Conservation (phyloP, 2,797 vertebrate species). For the Heterohyrax brucei region DNA sequence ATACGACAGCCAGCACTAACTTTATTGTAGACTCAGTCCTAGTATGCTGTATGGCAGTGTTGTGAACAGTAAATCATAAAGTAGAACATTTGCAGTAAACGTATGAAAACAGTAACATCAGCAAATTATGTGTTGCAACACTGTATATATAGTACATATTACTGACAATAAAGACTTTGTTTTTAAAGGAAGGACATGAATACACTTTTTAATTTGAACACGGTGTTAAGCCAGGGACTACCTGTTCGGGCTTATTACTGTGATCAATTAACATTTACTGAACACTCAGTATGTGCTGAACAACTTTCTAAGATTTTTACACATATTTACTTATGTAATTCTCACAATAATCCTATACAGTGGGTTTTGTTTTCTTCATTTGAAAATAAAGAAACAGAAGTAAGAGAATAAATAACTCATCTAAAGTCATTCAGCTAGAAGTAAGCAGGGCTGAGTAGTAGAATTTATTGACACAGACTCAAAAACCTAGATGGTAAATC, state of each 20-base stretch:
- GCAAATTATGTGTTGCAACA: background rate
- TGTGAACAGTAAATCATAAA: background rate
- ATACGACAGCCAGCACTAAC: too few relatives aligned
- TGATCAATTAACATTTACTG: constrained; percentile 33
- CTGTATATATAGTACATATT: background rate
- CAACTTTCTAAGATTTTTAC: constrained; percentile 24
- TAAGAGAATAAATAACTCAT: constrained; percentile 27
- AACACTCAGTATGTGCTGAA: background rate
- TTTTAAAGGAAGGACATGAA: too few relatives aligned
- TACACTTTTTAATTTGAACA: too few relatives aligned
- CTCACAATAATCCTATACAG: constrained; percentile 52
- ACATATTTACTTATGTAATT: constrained; percentile 27
- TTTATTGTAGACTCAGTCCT: background rate
- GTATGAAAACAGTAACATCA: background rate
- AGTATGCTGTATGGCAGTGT: too few relatives aligned
- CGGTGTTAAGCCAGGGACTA: too few relatives aligned
- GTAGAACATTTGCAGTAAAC: background rate
- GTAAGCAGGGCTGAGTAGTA: background rate
- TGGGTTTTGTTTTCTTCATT: constrained; percentile 56
- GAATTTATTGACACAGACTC: background rate
- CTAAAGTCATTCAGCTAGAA: background rate
- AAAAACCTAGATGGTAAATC: constrained; percentile 29
- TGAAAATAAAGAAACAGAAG: constrained; percentile 20
- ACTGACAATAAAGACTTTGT: background rate
- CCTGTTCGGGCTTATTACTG: constrained; percentile 36